These are phyloP conservation scores for Orientallactaga sibirica DNA, from an alignment of 2,797 vertebrate species.

Conservation along the genomic window DNA sequence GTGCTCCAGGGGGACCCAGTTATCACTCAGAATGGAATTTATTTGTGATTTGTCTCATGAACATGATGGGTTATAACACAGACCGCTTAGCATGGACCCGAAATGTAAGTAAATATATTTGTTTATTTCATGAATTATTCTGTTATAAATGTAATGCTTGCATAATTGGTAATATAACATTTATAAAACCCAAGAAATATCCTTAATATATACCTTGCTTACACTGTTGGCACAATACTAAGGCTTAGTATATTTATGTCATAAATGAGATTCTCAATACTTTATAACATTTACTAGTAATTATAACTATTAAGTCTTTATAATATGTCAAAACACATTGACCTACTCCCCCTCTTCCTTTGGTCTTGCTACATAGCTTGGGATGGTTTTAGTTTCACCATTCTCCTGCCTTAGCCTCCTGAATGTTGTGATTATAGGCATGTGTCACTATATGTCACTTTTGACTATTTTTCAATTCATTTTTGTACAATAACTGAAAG, in stretches of 20 bases:
- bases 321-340: neutral
- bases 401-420: neutral
- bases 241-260: neutral
- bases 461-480: constrained; percentile 53
- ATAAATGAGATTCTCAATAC: constrained; percentile 24
- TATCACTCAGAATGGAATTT: constrained; percentile 96
- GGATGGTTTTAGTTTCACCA: neutral
- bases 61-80: constrained; percentile 98
- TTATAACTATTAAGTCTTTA: constrained; percentile 32
- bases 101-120: constrained; percentile 90
- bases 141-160: neutral
- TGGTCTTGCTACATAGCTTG: neutral
- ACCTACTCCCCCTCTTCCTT: neutral
- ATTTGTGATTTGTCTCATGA: constrained; percentile 97
- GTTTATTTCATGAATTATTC: constrained; percentile 42
- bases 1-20: constrained; percentile 96
- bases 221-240: neutral
- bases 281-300: constrained; percentile 16
- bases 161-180: neutral
- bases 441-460: neutral
- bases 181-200: neutral
- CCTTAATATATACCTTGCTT: neutral
- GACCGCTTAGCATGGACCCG: constrained; percentile 96
- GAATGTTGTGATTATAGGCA: neutral
- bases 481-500: constrained; percentile 23